Percentiles rank a stretch among this genome's conserved stretches.
These are phyloP conservation scores for Neosilurus mollespiculum DNA, from an alignment of 2,797 vertebrate species.

Conservation along the genomic window DNA sequence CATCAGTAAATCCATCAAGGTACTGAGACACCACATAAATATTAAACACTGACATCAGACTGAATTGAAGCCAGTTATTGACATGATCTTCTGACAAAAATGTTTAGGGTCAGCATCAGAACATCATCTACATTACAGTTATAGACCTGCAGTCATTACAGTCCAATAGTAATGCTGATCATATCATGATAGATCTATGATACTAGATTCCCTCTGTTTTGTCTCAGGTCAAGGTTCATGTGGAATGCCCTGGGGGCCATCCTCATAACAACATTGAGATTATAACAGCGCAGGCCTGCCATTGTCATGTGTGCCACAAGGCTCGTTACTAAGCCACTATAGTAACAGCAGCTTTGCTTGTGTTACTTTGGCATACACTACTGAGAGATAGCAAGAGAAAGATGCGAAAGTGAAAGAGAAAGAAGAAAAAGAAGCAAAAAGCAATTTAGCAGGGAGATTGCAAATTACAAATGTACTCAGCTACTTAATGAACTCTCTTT, in stretches of 20 bases:
- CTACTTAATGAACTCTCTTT: background rate
- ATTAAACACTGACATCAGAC: background rate
- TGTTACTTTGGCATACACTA: background rate
- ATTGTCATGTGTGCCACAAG: conserved; percentile 86
- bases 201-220: background rate
- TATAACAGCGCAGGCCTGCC: conserved; percentile 81
- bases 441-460: background rate
- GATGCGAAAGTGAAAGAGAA: background rate
- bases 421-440: background rate
- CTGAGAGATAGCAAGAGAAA: background rate
- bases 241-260: conserved; percentile 74
- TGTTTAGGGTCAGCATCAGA: background rate
- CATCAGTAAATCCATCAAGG: conserved; percentile 77
- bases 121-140: too few relatives aligned
- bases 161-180: background rate
- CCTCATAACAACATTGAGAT: conserved; percentile 80
- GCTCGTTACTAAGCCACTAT: conserved; percentile 76
- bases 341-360: background rate
- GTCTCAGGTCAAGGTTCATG: conserved; percentile 82
- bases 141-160: background rate
- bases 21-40: conserved; percentile 28
- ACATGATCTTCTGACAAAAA: background rate
- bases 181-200: background rate
- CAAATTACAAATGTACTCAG: background rate
- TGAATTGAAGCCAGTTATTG: background rate